phyloP scores from a whole-genome alignment of 2,888 invertebrate genomes.

The Icerya purchasi region DNA sequence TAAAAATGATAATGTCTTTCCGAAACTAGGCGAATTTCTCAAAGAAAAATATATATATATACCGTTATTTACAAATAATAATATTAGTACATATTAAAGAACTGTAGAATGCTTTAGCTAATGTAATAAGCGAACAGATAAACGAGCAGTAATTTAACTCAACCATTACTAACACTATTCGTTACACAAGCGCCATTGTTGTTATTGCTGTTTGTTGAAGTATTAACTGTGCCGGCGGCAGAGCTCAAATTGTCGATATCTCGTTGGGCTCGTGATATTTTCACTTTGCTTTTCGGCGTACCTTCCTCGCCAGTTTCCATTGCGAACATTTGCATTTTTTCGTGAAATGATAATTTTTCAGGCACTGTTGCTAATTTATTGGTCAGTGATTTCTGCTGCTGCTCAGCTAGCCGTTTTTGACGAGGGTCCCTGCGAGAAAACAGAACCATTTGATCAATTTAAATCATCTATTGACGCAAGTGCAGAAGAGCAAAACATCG shows the following conservation, averaged over 20 bases:
- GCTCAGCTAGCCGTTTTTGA: conserved; percentile 62
- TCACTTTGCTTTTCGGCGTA: conserved; percentile 85
- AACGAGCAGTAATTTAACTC: not conserved
- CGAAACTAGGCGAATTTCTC: no score
- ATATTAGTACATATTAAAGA: no score
- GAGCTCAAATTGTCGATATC: conserved; percentile 57
- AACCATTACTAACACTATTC: conserved; percentile 1
- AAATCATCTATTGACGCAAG: no score
- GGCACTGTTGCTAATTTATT: conserved; percentile 29
- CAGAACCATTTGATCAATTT: no score
- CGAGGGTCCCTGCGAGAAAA: conserved; percentile 63
- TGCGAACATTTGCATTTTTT: conserved; percentile 99
- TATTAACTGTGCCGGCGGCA: conserved; percentile 20
- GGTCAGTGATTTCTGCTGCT: conserved; percentile 39
- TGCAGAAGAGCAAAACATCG: no score
- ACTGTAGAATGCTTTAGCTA: no score
- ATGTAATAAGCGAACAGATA: not conserved
- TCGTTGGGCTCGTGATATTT: conserved; percentile 84
- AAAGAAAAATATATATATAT: no score
- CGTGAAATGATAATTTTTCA: conserved; percentile 87
- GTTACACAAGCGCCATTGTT: not conserved
- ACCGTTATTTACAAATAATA: no score
- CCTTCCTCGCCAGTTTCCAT: conserved; percentile 82
- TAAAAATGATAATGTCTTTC: no score
- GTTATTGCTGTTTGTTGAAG: not conserved